These are phyloP conservation scores for Eclectus roratus DNA, from an alignment of 2,113 vertebrate species.

Conservation along the genomic window DNA sequence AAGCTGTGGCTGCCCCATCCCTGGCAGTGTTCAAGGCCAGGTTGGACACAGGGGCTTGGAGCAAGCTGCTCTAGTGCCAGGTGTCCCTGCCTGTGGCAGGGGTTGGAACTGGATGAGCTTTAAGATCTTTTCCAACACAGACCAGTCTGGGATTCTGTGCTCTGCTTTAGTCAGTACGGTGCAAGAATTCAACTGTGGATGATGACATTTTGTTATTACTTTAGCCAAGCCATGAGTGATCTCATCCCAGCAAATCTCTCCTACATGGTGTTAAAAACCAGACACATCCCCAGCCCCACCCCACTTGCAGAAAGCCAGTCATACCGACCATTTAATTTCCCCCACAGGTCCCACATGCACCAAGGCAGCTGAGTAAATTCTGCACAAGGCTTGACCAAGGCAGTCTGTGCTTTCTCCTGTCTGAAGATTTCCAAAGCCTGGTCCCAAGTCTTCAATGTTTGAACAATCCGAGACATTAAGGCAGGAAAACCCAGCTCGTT, in stretches of 20 bases:
- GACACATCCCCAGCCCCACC: background rate
- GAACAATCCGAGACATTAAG: background rate
- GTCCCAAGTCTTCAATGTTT: background rate
- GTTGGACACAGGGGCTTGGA: background rate
- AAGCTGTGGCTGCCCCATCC: too few relatives aligned
- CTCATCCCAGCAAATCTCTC: background rate
- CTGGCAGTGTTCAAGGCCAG: too few relatives aligned
- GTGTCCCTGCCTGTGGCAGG: background rate
- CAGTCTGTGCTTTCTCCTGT: background rate
- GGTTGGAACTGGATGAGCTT: background rate
- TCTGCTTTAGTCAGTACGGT: rapidly evolving
- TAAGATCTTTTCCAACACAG: background rate
- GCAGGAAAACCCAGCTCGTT: background rate
- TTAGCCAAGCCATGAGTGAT: background rate
- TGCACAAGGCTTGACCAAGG: background rate
- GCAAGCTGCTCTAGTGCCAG: background rate
- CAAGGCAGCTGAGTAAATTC: background rate
- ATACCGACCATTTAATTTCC: background rate
- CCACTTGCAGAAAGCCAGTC: background rate
- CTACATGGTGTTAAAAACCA: background rate
- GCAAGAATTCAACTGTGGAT: background rate
- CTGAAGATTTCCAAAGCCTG: constrained; percentile 7
- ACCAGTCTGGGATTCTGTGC: background rate
- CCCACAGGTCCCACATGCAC: background rate
- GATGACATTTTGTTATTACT: background rate